Conservation (phyloP, 1,140 invertebrate genomes). For the Eumeta japonica region DNA sequence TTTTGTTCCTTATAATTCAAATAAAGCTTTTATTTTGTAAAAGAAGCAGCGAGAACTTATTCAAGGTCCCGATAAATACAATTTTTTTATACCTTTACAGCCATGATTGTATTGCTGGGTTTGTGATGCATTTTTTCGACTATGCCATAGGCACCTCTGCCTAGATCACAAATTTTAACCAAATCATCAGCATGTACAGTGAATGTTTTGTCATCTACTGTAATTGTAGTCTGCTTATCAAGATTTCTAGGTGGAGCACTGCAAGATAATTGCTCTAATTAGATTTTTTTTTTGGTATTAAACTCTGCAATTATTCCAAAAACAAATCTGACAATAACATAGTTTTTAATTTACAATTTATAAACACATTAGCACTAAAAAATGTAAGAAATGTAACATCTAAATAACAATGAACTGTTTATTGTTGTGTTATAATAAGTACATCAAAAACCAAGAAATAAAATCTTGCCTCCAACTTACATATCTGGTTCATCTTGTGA, state of each 20-base stretch:
- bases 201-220: constrained; percentile 81
- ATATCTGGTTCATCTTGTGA: too few species aligned
- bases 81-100: constrained; percentile 77
- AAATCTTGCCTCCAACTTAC: too few species aligned
- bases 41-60: too few species aligned
- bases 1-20: too few species aligned
- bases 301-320: background rate
- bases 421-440: too few species aligned
- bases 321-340: background rate
- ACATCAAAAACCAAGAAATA: too few species aligned
- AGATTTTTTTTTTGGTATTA: constrained; percentile 5
- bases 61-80: too few species aligned
- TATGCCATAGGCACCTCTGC: constrained; percentile 92
- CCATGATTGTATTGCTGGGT: constrained; percentile 86
- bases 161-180: constrained; percentile 84
- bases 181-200: constrained; percentile 90
- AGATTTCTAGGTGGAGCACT: constrained; percentile 79
- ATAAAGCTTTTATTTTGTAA: too few species aligned
- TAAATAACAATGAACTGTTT: too few species aligned
- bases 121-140: constrained; percentile 95
- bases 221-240: constrained; percentile 82
- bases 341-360: background rate
- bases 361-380: too few species aligned
- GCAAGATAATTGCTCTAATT: too few species aligned
- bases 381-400: too few species aligned